phyloP scores from a whole-genome alignment of 2,113 vertebrate species.

The Pelecanus crispus region DNA sequence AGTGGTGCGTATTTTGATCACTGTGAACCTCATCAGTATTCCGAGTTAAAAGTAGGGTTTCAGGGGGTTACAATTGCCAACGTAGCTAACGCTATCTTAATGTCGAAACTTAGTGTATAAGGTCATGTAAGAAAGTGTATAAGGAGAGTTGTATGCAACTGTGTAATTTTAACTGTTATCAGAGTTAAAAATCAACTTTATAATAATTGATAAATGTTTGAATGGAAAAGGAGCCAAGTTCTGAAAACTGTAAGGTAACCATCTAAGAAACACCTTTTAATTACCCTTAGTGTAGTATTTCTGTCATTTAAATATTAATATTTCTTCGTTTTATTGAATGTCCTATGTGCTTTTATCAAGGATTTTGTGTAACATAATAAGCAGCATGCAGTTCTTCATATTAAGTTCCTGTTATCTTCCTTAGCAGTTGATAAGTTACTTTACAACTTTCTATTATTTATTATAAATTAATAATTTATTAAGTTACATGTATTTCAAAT shows the following conservation, averaged over 20 bases:
- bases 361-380: background rate
- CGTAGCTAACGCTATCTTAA: background rate
- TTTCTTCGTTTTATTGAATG: background rate
- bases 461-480: background rate
- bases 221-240: background rate
- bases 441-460: background rate
- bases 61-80: background rate
- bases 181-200: background rate
- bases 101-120: background rate
- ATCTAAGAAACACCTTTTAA: background rate
- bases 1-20: background rate
- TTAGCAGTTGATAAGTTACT: background rate
- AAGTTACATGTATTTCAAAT: background rate
- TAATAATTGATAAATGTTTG: background rate
- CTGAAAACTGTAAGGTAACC: background rate
- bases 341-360: background rate
- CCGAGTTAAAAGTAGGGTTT: background rate
- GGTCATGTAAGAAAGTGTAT: background rate
- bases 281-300: background rate
- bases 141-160: background rate
- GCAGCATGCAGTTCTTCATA: background rate
- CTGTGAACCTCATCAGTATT: background rate
- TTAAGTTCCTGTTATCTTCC: background rate
- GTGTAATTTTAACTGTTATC: background rate
- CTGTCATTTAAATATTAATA: background rate